Evolutionary conservation across 2,888 invertebrate species (phyloP).

Genomic region (Netelia virgata): DNA sequence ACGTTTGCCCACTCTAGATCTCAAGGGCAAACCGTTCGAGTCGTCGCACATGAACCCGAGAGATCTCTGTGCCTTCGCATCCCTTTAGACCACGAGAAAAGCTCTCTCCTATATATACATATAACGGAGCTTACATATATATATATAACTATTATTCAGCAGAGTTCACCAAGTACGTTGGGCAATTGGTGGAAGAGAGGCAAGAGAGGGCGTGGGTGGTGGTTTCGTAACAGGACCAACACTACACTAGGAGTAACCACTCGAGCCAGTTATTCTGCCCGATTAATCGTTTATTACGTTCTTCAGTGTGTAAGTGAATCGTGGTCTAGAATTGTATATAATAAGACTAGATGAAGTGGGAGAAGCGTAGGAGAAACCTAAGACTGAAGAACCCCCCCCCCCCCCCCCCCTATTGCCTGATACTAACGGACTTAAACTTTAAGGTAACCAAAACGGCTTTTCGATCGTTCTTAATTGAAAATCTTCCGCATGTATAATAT

Average conservation of each 20-base stretch:
- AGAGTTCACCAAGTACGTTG: slow-evolving; percentile 26
- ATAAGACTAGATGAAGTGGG: no score
- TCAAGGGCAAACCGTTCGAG: slow-evolving; percentile 64
- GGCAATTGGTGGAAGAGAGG: slow-evolving; percentile 37
- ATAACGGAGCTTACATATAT: slow-evolving; percentile 22
- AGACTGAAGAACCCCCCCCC: no score
- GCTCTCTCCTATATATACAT: slow-evolving; percentile 16
- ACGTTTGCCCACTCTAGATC: slow-evolving; percentile 65
- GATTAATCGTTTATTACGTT: slow-evolving; percentile 70
- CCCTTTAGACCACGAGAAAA: slow-evolving; percentile 43
- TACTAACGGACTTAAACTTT: no score
- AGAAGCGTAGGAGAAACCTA: no score
- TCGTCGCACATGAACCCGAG: slow-evolving; percentile 44
- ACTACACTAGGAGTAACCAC: slow-evolving; percentile 60
- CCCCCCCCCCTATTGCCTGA: no score
- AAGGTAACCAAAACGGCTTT: no score
- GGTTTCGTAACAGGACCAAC: slow-evolving; percentile 58
- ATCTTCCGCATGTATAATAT: no score
- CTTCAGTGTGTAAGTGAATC: no score
- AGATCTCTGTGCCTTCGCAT: slow-evolving; percentile 36
- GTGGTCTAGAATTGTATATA: no score
- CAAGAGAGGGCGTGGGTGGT: slow-evolving; percentile 35
- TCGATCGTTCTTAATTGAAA: no score
- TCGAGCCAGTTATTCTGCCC: slow-evolving; percentile 71
- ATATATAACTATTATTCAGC: background rate